A percentile compares a stretch with the other conserved stretches of the same genome.
These are phyloP conservation scores for Cotesia glomerata DNA, from an alignment of 1,140 invertebrate species.

Conservation along the genomic window DNA sequence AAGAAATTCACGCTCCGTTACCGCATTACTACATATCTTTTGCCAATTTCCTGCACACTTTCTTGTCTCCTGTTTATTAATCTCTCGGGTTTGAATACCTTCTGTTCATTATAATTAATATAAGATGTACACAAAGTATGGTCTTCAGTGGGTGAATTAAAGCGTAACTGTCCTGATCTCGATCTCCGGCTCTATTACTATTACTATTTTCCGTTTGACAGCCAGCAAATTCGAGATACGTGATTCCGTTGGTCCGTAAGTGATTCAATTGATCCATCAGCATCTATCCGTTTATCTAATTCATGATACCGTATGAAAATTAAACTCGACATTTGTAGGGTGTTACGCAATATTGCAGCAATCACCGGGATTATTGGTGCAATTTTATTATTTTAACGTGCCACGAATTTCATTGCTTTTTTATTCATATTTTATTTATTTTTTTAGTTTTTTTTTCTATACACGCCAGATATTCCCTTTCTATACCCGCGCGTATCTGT, in stretches of 20 bases:
- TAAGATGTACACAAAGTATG: no score
- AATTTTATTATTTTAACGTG: no score
- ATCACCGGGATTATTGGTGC: background rate
- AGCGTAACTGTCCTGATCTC: no score
- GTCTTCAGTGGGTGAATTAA: no score
- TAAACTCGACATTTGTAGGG: constrained; percentile 3
- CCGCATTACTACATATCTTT: constrained; percentile 19
- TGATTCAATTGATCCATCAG: constrained; percentile 26
- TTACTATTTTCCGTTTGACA: background rate
- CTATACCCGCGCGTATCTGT: no score
- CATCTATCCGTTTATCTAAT: constrained; percentile 16
- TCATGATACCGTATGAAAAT: background rate
- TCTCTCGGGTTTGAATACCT: background rate
- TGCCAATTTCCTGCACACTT: background rate
- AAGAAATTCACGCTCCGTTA: constrained; percentile 38
- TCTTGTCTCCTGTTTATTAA: background rate
- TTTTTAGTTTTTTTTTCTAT: no score
- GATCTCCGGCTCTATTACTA: no score
- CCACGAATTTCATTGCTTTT: no score
- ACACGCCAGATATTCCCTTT: no score
- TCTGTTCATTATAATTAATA: no score
- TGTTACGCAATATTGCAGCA: background rate
- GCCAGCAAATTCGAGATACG: constrained; percentile 10
- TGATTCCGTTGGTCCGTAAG: constrained; percentile 13
- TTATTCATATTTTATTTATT: no score